Percentiles rank a stretch among this genome's conserved stretches.
Evolutionary conservation across 2,113 vertebrate genomes (phyloP).

Genomic region (Corythoichthys haematopterus): DNA sequence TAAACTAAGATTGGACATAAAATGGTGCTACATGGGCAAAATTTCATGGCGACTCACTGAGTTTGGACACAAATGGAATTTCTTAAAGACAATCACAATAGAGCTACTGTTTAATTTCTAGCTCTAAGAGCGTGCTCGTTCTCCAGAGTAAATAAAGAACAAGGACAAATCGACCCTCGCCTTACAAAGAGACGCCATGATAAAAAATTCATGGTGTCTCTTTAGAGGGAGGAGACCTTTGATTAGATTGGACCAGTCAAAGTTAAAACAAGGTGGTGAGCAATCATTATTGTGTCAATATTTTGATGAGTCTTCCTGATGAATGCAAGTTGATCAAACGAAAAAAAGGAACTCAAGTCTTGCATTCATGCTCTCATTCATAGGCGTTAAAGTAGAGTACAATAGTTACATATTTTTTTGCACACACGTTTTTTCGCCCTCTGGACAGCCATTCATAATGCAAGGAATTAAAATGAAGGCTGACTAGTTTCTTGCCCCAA

Average conservation of each 20-base stretch:
- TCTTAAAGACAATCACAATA: conserved; percentile 46
- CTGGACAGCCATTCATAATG: conserved; percentile 12
- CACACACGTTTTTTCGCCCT: background rate
- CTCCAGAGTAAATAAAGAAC: conserved; percentile 35
- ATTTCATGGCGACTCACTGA: conserved; percentile 53
- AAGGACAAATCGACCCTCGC: conserved; percentile 45
- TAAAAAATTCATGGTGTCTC: conserved; percentile 18
- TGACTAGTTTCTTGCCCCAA: conserved; percentile 3
- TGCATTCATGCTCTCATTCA: conserved; percentile 1
- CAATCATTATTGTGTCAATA: conserved; percentile 14
- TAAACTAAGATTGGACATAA: conserved; percentile 3
- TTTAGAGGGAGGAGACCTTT: conserved; percentile 1
- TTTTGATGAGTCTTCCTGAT: conserved; percentile 5
- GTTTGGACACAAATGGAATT: conserved; percentile 52
- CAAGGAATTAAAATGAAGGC: conserved; percentile 19
- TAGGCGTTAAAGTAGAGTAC: background rate
- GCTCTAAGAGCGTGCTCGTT: conserved; percentile 24
- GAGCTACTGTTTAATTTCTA: conserved; percentile 41
- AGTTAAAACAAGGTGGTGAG: conserved; percentile 10
- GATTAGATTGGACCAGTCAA: conserved; percentile 11
- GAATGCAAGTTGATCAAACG: conserved; percentile 23
- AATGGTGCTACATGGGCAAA: background rate
- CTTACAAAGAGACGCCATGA: conserved; percentile 17
- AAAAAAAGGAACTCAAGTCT: background rate
- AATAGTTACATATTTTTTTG: background rate